Percentiles rank a stretch among this genome's conserved stretches.
Conservation (phyloP, 2,888 invertebrate genomes). For the Keiferia lycopersicella region DNA sequence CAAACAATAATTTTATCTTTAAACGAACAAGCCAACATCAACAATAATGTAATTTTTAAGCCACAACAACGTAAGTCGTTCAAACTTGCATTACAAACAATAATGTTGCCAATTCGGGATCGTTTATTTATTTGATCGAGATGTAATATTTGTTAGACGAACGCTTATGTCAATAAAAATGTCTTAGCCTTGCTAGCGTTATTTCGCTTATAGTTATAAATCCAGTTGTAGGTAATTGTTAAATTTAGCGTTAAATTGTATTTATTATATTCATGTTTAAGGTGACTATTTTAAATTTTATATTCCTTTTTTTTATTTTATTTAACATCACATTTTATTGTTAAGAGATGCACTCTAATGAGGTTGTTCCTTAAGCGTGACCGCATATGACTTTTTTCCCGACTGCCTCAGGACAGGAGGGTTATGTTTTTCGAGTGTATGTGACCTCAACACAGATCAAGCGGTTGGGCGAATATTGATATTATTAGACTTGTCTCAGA, state of each 20-base stretch:
- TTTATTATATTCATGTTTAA: slow-evolving; percentile 44
- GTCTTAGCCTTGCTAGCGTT: not conserved
- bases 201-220: slow-evolving; percentile 1
- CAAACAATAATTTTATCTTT: too few relatives aligned
- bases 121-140: too few relatives aligned
- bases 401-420: too few relatives aligned
- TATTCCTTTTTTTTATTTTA: slow-evolving; percentile 31
- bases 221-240: slow-evolving; percentile 38
- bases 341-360: slow-evolving; percentile 48
- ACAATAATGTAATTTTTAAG: too few relatives aligned
- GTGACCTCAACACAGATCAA: too few relatives aligned
- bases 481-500: too few relatives aligned
- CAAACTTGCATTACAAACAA: too few relatives aligned
- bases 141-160: not conserved
- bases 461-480: too few relatives aligned
- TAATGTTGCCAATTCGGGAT: too few relatives aligned
- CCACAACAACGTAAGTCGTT: too few relatives aligned
- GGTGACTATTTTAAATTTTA: slow-evolving; percentile 56
- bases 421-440: too few relatives aligned
- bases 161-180: not conserved
- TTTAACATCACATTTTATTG: slow-evolving; percentile 53
- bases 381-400: not conserved
- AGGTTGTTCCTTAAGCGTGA: slow-evolving; percentile 42
- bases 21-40: too few relatives aligned
- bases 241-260: slow-evolving; percentile 39